Evolutionary conservation across 2,797 vertebrate genomes (phyloP).

Genomic region (Gymnoscopelus microlampas): DNA sequence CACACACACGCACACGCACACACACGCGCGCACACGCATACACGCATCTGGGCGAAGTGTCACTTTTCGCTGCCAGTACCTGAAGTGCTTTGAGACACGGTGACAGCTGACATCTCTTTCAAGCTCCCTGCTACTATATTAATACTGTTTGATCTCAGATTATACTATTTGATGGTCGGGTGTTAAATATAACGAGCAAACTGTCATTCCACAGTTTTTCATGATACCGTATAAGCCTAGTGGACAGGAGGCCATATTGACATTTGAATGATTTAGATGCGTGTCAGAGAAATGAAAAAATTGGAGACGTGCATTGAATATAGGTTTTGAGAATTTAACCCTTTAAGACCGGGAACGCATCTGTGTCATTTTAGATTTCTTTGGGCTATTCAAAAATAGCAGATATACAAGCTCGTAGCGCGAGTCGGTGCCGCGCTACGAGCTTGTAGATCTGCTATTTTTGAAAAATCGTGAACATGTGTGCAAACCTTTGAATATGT

Average conservation of each 20-base stretch:
- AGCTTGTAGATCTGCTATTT: no score
- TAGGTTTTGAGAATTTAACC: conserved; percentile 53
- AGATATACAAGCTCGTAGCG: no score
- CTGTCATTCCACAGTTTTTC: conserved; percentile 51
- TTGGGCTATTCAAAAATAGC: no score
- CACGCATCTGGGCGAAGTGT: conserved; percentile 29
- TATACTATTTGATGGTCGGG: conserved; percentile 51
- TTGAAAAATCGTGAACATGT: no score
- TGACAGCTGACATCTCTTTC: conserved; percentile 59
- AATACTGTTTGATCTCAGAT: conserved; percentile 61
- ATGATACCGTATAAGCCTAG: conserved; percentile 51
- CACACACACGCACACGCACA: conserved; percentile 11
- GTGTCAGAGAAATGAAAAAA: conserved; percentile 57
- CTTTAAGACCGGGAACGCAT: no score
- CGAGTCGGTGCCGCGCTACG: no score
- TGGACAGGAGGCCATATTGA: conserved; percentile 65
- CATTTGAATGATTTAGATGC: conserved; percentile 67
- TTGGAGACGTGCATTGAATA: conserved; percentile 52
- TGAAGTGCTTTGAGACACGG: conserved; percentile 53
- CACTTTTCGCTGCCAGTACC: conserved; percentile 47
- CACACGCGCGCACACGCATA: neutral
- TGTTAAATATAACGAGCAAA: conserved; percentile 65
- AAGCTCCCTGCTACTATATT: conserved; percentile 64
- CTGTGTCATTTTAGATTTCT: no score
- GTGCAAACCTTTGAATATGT: no score